Evolutionary conservation across 1,140 invertebrate species (phyloP).

Genomic region (Camponotus vicinus): DNA sequence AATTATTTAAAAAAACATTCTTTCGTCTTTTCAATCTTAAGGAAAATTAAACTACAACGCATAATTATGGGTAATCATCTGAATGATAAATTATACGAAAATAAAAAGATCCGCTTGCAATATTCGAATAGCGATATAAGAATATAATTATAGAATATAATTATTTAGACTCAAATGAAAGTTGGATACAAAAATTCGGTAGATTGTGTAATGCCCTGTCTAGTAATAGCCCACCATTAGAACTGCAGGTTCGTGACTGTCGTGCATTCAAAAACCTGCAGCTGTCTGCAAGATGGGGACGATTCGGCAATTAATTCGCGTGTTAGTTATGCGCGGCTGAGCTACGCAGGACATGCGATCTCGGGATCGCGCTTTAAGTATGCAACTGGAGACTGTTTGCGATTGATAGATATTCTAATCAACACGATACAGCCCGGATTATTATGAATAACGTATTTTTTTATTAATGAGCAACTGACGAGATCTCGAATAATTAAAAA

Average conservation of each 20-base stretch:
- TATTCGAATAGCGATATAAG: not conserved
- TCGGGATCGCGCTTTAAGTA: slow-evolving; percentile 52
- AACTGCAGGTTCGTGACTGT: slow-evolving; percentile 28
- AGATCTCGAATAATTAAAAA: slow-evolving; percentile 10
- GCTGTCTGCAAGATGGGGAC: slow-evolving; percentile 57
- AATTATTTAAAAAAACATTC: slow-evolving; percentile 10
- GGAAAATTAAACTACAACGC: slow-evolving; percentile 9
- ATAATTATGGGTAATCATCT: not conserved
- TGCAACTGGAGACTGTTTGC: slow-evolving; percentile 57
- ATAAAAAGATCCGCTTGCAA: not conserved
- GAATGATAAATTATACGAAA: not conserved
- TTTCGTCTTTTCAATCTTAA: not conserved
- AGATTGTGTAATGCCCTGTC: not conserved
- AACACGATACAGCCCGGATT: slow-evolving; percentile 4
- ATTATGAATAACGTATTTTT: slow-evolving; percentile 52
- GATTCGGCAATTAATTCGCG: slow-evolving; percentile 77
- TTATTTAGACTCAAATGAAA: slow-evolving; percentile 28
- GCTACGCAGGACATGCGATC: slow-evolving; percentile 71
- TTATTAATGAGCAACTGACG: slow-evolving; percentile 35
- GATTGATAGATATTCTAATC: slow-evolving; percentile 42
- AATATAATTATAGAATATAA: not conserved
- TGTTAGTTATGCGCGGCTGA: slow-evolving; percentile 72
- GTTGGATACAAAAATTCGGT: not conserved
- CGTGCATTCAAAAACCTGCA: slow-evolving; percentile 52
- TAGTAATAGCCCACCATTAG: slow-evolving; percentile 48